These are phyloP conservation scores for Tenualosa ilisha DNA, from an alignment of 2,797 vertebrate species.

Conservation along the genomic window DNA sequence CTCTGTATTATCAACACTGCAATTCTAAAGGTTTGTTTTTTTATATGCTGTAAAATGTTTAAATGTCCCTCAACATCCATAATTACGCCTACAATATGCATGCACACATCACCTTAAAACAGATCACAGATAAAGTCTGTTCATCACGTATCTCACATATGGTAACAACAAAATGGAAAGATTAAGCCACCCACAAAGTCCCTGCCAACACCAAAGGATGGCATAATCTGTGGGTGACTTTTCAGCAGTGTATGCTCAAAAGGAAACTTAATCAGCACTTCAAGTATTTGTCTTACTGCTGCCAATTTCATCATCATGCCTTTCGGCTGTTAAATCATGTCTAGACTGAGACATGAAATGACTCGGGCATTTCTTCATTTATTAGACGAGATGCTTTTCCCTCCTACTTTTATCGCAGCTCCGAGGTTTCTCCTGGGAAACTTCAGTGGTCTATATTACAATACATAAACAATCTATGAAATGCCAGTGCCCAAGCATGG, in stretches of 20 bases:
- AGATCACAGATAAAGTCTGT: neutral
- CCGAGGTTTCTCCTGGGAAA: conserved; percentile 14
- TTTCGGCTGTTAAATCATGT: conserved; percentile 38
- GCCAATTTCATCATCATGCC: neutral
- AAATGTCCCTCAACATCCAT: neutral
- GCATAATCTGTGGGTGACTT: neutral
- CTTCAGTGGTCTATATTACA: conserved; percentile 21
- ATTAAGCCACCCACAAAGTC: neutral
- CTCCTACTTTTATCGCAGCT: conserved; percentile 27
- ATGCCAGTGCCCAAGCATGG: neutral
- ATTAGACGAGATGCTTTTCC: conserved; percentile 32
- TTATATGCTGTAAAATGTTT: conserved; percentile 22
- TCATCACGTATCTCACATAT: neutral
- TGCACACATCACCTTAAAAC: neutral
- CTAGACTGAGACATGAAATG: conserved; percentile 35
- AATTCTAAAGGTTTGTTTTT: conserved; percentile 5
- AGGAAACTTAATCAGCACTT: neutral
- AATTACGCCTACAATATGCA: neutral
- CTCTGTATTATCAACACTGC: neutral
- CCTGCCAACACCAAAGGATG: neutral
- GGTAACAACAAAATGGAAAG: neutral
- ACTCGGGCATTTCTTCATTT: conserved; percentile 23
- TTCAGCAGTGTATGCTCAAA: neutral
- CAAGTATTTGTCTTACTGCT: neutral
- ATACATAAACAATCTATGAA: neutral